Conservation (phyloP, 2,797 vertebrate species). For the Gila robusta region DNA sequence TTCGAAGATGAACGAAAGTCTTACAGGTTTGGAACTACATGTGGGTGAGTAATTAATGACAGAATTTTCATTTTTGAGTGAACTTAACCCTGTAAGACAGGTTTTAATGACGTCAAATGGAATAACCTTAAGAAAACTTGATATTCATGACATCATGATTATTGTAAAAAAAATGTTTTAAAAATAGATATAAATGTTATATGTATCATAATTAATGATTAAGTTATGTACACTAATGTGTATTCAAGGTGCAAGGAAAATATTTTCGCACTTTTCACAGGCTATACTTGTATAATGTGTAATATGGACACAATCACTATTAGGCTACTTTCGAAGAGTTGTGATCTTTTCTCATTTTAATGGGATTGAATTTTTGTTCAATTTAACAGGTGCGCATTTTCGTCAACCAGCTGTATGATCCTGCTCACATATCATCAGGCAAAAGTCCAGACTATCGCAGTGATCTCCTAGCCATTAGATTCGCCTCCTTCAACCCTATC, state of each 20-base stretch:
- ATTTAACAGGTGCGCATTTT: constrained; percentile 82
- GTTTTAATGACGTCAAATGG: neutral
- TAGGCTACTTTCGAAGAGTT: neutral
- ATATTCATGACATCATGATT: neutral
- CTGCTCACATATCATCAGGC: constrained; percentile 75
- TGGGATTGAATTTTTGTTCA: neutral
- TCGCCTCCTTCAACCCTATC: constrained; percentile 86
- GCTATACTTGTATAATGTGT: neutral
- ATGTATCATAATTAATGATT: no score
- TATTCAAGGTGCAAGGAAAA: neutral
- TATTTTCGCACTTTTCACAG: neutral
- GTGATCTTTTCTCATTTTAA: neutral
- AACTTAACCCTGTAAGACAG: no score
- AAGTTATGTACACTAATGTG: neutral
- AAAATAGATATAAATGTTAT: no score
- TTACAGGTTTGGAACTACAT: no score
- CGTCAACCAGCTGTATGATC: constrained; percentile 81
- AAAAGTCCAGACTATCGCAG: constrained; percentile 74
- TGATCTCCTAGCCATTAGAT: constrained; percentile 82
- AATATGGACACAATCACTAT: neutral
- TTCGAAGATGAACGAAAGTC: no score
- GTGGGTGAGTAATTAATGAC: no score
- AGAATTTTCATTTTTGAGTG: no score
- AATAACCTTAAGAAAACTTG: neutral
- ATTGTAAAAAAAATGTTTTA: no score